Base-by-base conservation (phyloP, 2,888 invertebrate species). In the Tuta absoluta region DNA sequence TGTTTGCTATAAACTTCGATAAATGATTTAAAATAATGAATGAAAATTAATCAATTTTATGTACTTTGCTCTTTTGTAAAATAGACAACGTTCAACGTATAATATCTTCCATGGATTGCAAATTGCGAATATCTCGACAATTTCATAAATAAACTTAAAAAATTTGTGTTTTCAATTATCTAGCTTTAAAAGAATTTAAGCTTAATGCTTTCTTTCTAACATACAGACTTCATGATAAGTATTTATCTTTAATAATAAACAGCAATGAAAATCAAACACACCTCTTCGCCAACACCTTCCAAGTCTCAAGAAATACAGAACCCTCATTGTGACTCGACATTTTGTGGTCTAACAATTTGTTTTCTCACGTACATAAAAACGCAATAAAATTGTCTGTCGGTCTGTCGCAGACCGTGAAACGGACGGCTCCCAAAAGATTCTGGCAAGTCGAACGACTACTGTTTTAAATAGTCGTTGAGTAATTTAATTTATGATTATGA, bases 301-400 rank as follows among this genome's bases (percentile, higher is more conserved):
- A 23, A 12, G 8, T n/a, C n/a, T 17, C 24, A 14, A 53, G 2
- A 14, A 14, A 45, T 45, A 60, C 65, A 65, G 67, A 69, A 65
- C 69, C 67, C 63, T 79, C 79, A 81, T 77, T 74, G 78, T 75
- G 63, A 63, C 65, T 68, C 72, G 75, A 67, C 80, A 73, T 73
- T 81, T 84, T 80, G 85, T 77, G 78, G 83, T 69, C 73, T 73
- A 77, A 80, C 87, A 84, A 89, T 88, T n/a, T 87, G 89, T 88
- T 88, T 85, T 83, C 82, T 82, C 84, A 82, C 82, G 78, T 79
- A 75, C 76, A 81, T 86, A 86, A 87, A 86, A 85, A 78, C 71
- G 76, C 71, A 73, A 73, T 84, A 81, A 85, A 86, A 76, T 60
- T 70, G 70, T 74, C 72, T 74, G 76, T 72, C 76, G 75, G 75